Conservation (phyloP, 2,888 invertebrate species). For the Gnatocerus cornutus region DNA sequence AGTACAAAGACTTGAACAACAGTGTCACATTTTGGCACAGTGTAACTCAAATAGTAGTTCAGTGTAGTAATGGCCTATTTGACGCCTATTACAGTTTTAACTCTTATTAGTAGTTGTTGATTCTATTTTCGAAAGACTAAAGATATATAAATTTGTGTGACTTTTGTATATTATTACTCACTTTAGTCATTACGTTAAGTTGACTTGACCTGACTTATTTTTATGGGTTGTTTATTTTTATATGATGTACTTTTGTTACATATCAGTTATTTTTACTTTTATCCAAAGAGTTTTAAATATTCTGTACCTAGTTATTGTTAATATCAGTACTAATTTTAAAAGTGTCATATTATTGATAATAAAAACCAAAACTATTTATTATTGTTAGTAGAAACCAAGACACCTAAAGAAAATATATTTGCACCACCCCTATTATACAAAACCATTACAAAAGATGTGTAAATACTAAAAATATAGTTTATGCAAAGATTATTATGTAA, state of each 20-base stretch:
- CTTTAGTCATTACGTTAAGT: slow-evolving; percentile 1
- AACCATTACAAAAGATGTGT: slow-evolving; percentile 28
- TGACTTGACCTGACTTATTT: slow-evolving; percentile 25
- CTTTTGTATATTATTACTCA: slow-evolving; percentile 20
- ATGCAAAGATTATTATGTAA: slow-evolving; percentile 6
- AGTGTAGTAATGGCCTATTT: slow-evolving; percentile 51
- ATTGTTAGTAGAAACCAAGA: slow-evolving; percentile 3
- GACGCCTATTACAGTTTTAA: slow-evolving; percentile 13
- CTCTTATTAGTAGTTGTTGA: slow-evolving; percentile 11
- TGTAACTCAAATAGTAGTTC: slow-evolving; percentile 62
- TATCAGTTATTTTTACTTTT: slow-evolving; percentile 48
- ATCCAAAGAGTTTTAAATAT: slow-evolving; percentile 47
- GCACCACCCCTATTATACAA: slow-evolving; percentile 25
- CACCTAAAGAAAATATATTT: slow-evolving; percentile 40
- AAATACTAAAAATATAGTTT: slow-evolving; percentile 16
- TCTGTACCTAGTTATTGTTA: slow-evolving; percentile 37
- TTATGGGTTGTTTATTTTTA: slow-evolving; percentile 43
- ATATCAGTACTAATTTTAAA: slow-evolving; percentile 42
- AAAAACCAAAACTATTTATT: slow-evolving; percentile 16
- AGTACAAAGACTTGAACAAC: slow-evolving; percentile 75
- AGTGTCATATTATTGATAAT: slow-evolving; percentile 49
- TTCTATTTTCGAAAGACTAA: slow-evolving; percentile 39
- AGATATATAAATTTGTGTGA: slow-evolving; percentile 30
- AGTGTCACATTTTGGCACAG: slow-evolving; percentile 72
- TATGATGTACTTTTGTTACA: slow-evolving; percentile 46